These are phyloP conservation scores for Quadriops clusia DNA, from an alignment of 2,888 invertebrate genomes.

Conservation along the genomic window DNA sequence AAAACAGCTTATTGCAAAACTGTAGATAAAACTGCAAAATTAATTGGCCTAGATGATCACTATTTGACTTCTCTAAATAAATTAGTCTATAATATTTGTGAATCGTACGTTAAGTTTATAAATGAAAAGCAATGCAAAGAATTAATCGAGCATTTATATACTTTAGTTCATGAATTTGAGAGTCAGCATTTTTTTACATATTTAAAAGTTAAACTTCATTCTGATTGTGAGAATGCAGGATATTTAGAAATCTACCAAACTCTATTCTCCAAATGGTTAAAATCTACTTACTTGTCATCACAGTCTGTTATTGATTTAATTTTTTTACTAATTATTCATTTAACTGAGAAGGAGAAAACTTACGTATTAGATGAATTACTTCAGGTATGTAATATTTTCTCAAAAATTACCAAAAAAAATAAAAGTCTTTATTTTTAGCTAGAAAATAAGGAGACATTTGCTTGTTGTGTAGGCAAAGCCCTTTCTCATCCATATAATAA, in stretches of 20 bases:
- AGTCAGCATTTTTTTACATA: constrained; percentile 40
- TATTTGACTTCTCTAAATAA: constrained; percentile 39
- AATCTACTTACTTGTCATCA: constrained; percentile 39
- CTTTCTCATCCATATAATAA: constrained; percentile 38
- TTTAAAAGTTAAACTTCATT: constrained; percentile 25
- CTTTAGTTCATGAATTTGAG: constrained; percentile 46
- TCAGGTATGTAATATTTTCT: too few species aligned
- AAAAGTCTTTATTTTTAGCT: constrained; percentile 17
- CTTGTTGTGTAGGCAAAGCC: constrained; percentile 38
- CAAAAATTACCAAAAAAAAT: constrained; percentile 6
- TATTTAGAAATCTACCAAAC: constrained; percentile 24
- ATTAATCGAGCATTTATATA: constrained; percentile 42
- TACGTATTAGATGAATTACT: constrained; percentile 43
- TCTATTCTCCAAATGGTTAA: constrained; percentile 38
- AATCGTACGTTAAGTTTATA: constrained; percentile 46
- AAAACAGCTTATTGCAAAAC: constrained; percentile 17
- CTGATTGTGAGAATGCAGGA: constrained; percentile 17
- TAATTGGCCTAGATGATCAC: constrained; percentile 20
- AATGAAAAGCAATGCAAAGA: constrained; percentile 34
- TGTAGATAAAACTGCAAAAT: neutral
- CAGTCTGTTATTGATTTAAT: constrained; percentile 48
- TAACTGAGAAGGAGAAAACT: constrained; percentile 43
- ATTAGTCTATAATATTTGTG: constrained; percentile 38
- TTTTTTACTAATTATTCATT: constrained; percentile 47
- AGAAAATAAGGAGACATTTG: constrained; percentile 23